Evolutionary conservation across 1,140 invertebrate species (phyloP).

Genomic region (Neodiprion pinetum): DNA sequence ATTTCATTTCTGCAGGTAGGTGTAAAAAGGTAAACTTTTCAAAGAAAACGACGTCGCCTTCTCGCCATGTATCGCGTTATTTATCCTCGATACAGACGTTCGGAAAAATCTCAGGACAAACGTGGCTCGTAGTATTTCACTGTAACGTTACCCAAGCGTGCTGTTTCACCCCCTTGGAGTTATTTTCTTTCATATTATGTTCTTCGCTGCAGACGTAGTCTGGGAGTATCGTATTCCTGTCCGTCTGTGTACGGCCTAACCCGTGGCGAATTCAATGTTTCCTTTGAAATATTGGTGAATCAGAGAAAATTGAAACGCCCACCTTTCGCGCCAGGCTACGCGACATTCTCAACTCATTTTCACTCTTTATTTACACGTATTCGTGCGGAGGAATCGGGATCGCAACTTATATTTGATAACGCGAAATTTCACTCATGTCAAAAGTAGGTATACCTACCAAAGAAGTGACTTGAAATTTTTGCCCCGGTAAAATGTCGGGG

Average conservation of each 20-base stretch:
- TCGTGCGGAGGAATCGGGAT: too few relatives aligned
- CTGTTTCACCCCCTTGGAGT: conserved; percentile 31
- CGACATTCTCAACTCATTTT: background rate
- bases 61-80: background rate
- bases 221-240: background rate
- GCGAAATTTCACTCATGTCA: too few relatives aligned
- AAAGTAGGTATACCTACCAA: too few relatives aligned
- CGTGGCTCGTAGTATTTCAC: conserved; percentile 44
- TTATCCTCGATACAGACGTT: background rate
- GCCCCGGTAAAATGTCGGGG: too few relatives aligned
- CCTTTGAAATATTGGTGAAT: conserved; percentile 1
- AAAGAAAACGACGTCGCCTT: background rate
- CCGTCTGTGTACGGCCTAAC: background rate
- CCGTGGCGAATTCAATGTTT: background rate
- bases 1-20: background rate
- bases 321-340: background rate
- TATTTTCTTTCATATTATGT: conserved; percentile 8
- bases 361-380: too few relatives aligned
- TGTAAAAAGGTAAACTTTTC: background rate
- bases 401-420: too few relatives aligned
- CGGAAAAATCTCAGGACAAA: background rate
- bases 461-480: too few relatives aligned
- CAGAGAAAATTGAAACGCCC: background rate
- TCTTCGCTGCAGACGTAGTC: background rate
- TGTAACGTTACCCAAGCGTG: conserved; percentile 48